Base-by-base conservation (phyloP, 2,888 invertebrate genomes). In the Tenthredo mesomela region DNA sequence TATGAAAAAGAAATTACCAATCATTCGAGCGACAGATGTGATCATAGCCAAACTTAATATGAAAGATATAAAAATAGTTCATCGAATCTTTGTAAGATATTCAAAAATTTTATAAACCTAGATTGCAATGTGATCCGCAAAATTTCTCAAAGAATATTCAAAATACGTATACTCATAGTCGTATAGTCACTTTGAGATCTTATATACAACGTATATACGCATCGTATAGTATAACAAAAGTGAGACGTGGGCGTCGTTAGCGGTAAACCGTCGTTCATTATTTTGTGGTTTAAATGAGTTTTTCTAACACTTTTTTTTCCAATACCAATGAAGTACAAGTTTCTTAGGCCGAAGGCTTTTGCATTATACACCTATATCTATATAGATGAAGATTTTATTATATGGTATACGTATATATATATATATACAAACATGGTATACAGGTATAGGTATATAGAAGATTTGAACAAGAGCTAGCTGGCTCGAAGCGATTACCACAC, bases 401-500 rank as follows among this genome's bases (percentile, higher is more conserved):
- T 40, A 33, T 37, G 9, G 37, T 37, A 33, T 37, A 33, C 18
- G 67, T 29, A n/a, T n/a, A n/a, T n/a, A n/a, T n/a, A n/a, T n/a
- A n/a, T n/a, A n/a, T n/a, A n/a, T n/a, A n/a, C n/a, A 33, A 37
- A 7, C 15, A 33, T 67, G 9, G 29, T 29, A 29, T 1, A 29
- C 29, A 71, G 33, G 37, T 73, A 2, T 21, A 43, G 21, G 43
- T 29, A 29, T 67, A 43, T 73, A 43, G 3, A 73, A 54, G 78
- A 78, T 78, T 47, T 18, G 54, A 77, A 50, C 77, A 54, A 54
- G 73, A n/a, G 73, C n/a, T 73, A 43, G n/a, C n/a, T 29, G 40
- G 25, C 43, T 25, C 50, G 54, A 33, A 77, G 33, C 70, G 65
- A 82, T 82, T 67, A 82, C 82, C 82, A 70, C 65, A 47, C 37